Evolutionary conservation across 2,888 invertebrate species (phyloP), one percentile per base, ranked within the genome.

Genomic region (Nipponacmea schrenckii): DNA sequence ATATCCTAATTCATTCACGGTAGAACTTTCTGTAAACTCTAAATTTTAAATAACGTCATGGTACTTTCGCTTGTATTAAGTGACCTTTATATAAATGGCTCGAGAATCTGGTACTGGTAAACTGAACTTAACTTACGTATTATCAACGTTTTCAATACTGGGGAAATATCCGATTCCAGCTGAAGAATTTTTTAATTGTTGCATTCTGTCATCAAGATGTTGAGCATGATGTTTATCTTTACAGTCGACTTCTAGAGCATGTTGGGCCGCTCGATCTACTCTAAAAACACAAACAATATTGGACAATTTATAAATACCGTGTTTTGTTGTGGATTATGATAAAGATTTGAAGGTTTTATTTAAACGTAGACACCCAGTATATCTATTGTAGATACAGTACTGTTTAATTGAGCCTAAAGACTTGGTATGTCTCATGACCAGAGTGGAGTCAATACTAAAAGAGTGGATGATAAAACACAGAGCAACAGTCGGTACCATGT

Each of bases 181-280:
- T 0, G 87, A 84, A 14, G 82, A 77, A 77, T 86, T 86, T 64
- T 84, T 76, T 63, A 87, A 77, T 68, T 81, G 79, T 68, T 87
- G 87, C 81, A 87, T 87, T 26, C 86, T 78, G 74, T 87, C 87
- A 74, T 88, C 88, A 46, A 88, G 79, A 48, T 78, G 77, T 74
- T 86, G 91, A 14, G 96, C 94, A 71, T 94, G 94, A 89, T 96
- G 95, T 90, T 97, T 97, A 88, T 95, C 94, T 72, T 93, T 92
- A 78, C 95, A 92, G 89, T 97, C 96, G 0, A 94, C 92, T 90
- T 97, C 96, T 74, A 97, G 90, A 86, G 95, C 93, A 89, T 96
- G 94, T 85, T 88, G 86, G 14, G 89, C 85, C 12, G 87, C 84
- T 50, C 89, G 81, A 77, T 88, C 83, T 83, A 88, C 80, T 69